These are phyloP conservation scores for Galerucella nymphaeae DNA, from an alignment of 2,888 invertebrate species.

Conservation along the genomic window DNA sequence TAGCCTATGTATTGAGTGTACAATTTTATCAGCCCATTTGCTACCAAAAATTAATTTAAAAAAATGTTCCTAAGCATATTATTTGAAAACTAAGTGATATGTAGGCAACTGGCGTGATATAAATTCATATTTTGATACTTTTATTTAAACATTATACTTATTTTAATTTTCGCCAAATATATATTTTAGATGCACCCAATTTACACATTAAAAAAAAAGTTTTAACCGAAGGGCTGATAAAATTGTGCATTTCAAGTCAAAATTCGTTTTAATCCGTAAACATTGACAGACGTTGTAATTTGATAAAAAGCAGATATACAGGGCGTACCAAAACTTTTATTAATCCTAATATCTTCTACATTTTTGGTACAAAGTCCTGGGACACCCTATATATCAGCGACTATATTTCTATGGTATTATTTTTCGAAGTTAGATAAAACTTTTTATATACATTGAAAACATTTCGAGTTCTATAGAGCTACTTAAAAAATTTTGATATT, in stretches of 20 bases:
- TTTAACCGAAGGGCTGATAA: background rate
- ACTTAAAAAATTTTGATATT: background rate
- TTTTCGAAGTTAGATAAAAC: constrained; percentile 18
- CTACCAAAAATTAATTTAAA: background rate
- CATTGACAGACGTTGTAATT: constrained; percentile 13
- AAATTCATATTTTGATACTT: background rate
- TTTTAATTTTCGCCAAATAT: background rate
- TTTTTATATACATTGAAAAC: background rate
- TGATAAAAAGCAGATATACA: constrained; percentile 3
- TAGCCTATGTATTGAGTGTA: constrained; percentile 5
- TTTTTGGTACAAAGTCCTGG: no score
- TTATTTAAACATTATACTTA: background rate
- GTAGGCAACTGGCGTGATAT: background rate
- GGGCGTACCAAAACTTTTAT: no score
- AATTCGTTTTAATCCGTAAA: constrained; percentile 13
- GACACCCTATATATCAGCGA: constrained; percentile 3
- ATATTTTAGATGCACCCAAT: background rate
- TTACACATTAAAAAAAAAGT: no score
- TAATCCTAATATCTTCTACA: no score
- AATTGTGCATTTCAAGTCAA: constrained; percentile 1
- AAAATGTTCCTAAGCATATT: background rate
- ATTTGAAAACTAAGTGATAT: constrained; percentile 4
- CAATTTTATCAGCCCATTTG: background rate
- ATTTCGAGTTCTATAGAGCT: constrained; percentile 10
- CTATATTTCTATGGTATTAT: constrained; percentile 22